Percentiles rank a stretch among this genome's conserved stretches.
These are phyloP conservation scores for Serrognathus titanus DNA, from an alignment of 2,888 invertebrate species.

Conservation along the genomic window DNA sequence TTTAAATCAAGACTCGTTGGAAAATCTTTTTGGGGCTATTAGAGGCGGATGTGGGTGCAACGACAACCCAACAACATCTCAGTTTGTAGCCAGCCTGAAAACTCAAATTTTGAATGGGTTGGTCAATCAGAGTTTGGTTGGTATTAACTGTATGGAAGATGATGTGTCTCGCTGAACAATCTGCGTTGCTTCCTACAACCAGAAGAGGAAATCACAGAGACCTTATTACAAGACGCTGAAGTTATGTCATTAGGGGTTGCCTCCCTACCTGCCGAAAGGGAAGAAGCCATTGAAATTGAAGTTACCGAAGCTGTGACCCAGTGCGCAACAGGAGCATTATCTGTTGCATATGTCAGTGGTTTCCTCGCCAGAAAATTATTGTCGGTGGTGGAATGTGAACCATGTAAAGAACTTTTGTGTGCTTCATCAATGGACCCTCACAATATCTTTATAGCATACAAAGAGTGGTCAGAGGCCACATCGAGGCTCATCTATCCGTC, in stretches of 20 bases:
- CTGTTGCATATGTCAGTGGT: background rate
- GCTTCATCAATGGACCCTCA: background rate
- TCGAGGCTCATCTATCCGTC: too few relatives aligned
- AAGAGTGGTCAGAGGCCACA: background rate
- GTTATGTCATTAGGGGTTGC: too few relatives aligned
- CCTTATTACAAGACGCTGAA: too few relatives aligned
- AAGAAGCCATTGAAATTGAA: too few relatives aligned
- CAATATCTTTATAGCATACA: background rate
- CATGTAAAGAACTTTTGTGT: background rate
- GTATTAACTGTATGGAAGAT: conserved; percentile 18
- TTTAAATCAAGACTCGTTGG: conserved; percentile 25
- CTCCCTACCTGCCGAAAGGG: too few relatives aligned
- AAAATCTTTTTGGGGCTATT: conserved; percentile 23
- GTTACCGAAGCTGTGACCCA: background rate
- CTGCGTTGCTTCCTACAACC: background rate
- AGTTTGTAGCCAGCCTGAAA: conserved; percentile 22
- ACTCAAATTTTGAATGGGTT: conserved; percentile 21
- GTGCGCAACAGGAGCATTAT: background rate
- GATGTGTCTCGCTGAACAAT: conserved; percentile 3
- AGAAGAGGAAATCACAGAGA: too few relatives aligned
- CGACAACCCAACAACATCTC: conserved; percentile 22
- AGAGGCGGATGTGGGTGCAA: conserved; percentile 21
- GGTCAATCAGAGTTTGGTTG: background rate
- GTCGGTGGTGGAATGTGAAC: background rate
- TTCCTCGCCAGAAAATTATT: background rate